A percentile compares a stretch with the other conserved stretches of the same genome.
These are phyloP conservation scores for Uria aalge DNA, from an alignment of 2,113 vertebrate species.

Conservation along the genomic window DNA sequence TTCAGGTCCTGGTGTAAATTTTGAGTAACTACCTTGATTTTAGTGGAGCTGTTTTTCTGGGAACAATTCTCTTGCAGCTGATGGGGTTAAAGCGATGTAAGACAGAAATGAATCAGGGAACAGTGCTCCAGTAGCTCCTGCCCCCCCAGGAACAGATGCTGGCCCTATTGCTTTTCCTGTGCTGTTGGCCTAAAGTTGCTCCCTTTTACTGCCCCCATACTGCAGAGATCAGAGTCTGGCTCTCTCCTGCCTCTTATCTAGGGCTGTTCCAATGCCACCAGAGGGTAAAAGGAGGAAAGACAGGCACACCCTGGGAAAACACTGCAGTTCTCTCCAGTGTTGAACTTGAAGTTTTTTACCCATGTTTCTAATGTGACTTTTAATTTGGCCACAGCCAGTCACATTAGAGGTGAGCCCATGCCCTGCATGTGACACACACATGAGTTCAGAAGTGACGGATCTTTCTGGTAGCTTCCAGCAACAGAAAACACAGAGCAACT, in stretches of 20 bases:
- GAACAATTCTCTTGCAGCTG: not conserved
- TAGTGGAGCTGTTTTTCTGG: not conserved
- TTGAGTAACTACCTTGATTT: not conserved
- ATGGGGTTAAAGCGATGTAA: not conserved
- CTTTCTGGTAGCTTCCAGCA: not conserved
- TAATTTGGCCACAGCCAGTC: not conserved
- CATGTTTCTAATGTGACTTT: not conserved
- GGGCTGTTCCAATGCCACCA: not conserved
- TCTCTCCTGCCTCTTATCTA: not conserved
- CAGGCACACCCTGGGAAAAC: not conserved
- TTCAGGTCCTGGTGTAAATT: not conserved
- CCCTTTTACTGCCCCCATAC: rapidly evolving
- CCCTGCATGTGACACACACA: not conserved
- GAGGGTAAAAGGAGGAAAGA: not conserved
- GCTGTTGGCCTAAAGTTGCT: not conserved
- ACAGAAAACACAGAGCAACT: not conserved
- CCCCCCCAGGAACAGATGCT: not conserved
- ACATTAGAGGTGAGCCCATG: not conserved
- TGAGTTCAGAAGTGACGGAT: not conserved
- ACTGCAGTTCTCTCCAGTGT: not conserved
- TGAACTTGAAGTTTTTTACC: not conserved
- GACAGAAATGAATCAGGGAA: not conserved
- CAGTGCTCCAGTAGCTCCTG: not conserved
- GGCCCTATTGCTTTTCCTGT: not conserved
- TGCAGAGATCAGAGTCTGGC: not conserved